Evolutionary conservation across 2,888 invertebrate genomes (phyloP).

Genomic region (Hoplodrina ambigua): DNA sequence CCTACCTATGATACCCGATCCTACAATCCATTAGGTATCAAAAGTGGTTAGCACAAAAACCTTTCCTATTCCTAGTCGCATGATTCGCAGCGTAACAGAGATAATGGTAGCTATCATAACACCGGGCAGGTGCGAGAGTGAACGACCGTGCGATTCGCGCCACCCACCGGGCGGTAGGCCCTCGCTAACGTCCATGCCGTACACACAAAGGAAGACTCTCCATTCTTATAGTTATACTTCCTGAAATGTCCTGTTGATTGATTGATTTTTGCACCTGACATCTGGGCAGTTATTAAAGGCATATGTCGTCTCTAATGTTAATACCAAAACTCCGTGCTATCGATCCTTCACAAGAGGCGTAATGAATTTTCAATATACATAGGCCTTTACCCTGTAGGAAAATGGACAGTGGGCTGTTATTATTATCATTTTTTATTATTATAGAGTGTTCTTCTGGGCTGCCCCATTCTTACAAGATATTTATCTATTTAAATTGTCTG

Average conservation of each 20-base stretch:
- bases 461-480: too few species aligned
- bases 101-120: constrained; percentile 57
- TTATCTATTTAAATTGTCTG: too few species aligned
- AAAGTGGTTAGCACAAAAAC: constrained; percentile 28
- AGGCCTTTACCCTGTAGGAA: too few species aligned
- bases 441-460: too few species aligned
- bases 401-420: too few species aligned
- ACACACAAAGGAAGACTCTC: constrained; percentile 34
- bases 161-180: constrained; percentile 78
- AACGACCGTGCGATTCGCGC: constrained; percentile 82
- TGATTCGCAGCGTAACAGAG: constrained; percentile 49
- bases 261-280: constrained; percentile 30
- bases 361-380: constrained; percentile 1
- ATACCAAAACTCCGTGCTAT: neutral
- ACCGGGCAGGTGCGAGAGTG: constrained; percentile 67
- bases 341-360: neutral
- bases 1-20: neutral
- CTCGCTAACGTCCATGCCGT: constrained; percentile 53
- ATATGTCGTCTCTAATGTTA: constrained; percentile 1
- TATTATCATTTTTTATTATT: too few species aligned
- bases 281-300: constrained; percentile 3
- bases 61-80: constrained; percentile 23
- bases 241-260: constrained; percentile 47
- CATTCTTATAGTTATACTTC: constrained; percentile 32
- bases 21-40: constrained; percentile 2